These are phyloP conservation scores for Harpalus rubripes DNA, from an alignment of 2,888 invertebrate species.

Conservation along the genomic window DNA sequence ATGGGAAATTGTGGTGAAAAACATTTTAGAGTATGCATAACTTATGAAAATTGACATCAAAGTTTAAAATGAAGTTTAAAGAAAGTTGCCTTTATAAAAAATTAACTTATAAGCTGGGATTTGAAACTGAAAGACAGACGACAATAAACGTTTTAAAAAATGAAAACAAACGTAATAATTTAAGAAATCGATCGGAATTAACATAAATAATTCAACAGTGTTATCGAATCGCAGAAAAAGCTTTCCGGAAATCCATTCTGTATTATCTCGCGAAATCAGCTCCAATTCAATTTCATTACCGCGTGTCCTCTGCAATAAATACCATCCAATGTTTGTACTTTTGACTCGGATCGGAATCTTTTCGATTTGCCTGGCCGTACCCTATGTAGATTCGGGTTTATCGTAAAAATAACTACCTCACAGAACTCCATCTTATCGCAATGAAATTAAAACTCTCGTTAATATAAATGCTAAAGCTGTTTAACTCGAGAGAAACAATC, in stretches of 20 bases:
- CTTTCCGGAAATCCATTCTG: constrained; percentile 53
- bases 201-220: constrained; percentile 47
- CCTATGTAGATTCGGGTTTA: constrained; percentile 31
- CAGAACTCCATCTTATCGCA: constrained; percentile 38
- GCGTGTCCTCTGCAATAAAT: constrained; percentile 35
- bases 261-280: constrained; percentile 51
- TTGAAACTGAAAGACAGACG: background rate
- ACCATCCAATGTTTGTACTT: constrained; percentile 51
- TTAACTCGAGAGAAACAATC: constrained; percentile 14
- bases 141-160: constrained; percentile 9
- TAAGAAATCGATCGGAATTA: constrained; percentile 48
- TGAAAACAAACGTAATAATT: constrained; percentile 24
- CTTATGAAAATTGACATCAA: no score
- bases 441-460: constrained; percentile 52
- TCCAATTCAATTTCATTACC: constrained; percentile 62
- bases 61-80: no score
- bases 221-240: constrained; percentile 38
- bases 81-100: no score
- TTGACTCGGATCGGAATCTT: constrained; percentile 38
- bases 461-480: constrained; percentile 14
- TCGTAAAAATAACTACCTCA: constrained; percentile 48
- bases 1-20: no score
- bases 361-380: constrained; percentile 20
- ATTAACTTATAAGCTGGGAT: no score
- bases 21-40: no score